A percentile compares a stretch with the other conserved stretches of the same genome.
Conservation (phyloP, 2,888 invertebrate genomes). For the Spisula subtruncata region DNA sequence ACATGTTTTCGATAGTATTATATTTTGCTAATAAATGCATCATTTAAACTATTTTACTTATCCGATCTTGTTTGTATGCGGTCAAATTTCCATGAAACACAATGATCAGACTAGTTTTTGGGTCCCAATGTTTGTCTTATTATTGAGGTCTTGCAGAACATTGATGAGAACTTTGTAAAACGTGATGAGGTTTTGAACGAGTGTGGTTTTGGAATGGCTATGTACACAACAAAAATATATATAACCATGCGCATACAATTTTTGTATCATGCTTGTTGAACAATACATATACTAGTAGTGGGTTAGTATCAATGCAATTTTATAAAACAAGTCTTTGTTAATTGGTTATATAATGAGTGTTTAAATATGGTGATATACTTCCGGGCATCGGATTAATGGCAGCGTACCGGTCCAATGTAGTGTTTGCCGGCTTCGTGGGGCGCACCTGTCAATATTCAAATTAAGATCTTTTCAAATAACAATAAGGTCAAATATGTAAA, state of each 20-base stretch:
- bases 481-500: too few relatives aligned
- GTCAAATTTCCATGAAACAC: too few relatives aligned
- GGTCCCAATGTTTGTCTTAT: too few relatives aligned
- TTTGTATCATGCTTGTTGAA: not conserved
- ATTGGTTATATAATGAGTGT: not conserved
- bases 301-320: not conserved
- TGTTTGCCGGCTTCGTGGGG: constrained; percentile 63
- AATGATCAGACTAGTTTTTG: too few relatives aligned
- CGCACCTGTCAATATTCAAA: constrained; percentile 55
- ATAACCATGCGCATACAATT: constrained; percentile 20
- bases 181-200: not conserved
- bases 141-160: not conserved
- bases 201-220: not conserved
- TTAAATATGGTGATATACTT: constrained; percentile 46
- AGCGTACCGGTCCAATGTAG: constrained; percentile 68
- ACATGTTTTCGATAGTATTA: too few relatives aligned
- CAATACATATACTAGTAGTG: not conserved
- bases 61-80: too few relatives aligned
- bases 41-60: too few relatives aligned
- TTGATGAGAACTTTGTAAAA: constrained; percentile 26
- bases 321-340: not conserved
- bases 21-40: too few relatives aligned
- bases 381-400: constrained; percentile 51
- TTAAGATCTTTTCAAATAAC: not conserved
- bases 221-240: not conserved